Conservation (phyloP, 2,113 vertebrate species). For the Pholis gunnellus region DNA sequence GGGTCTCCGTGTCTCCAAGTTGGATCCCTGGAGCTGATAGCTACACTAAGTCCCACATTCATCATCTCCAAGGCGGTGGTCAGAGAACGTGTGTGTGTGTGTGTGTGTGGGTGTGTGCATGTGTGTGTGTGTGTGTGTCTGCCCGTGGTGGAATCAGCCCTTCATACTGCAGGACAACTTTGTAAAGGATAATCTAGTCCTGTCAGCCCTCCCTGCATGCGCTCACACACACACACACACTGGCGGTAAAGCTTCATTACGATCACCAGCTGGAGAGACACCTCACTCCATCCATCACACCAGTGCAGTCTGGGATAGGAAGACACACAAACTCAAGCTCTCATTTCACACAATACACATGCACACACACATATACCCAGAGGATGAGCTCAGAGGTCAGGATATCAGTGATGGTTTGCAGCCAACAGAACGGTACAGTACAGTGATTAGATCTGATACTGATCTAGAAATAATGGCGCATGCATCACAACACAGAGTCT, state of each 20-base stretch:
- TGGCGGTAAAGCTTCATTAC: constrained; percentile 69
- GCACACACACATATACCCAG: neutral
- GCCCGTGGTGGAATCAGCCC: constrained; percentile 40
- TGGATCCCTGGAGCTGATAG: constrained; percentile 69
- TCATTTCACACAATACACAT: constrained; percentile 13
- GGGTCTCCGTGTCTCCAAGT: constrained; percentile 68
- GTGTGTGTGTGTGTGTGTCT: constrained; percentile 24
- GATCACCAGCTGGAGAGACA: constrained; percentile 74
- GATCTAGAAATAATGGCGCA: constrained; percentile 32
- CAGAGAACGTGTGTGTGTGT: constrained; percentile 28
- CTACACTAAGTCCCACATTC: constrained; percentile 62
- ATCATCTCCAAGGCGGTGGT: constrained; percentile 69
- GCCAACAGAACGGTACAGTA: constrained; percentile 27
- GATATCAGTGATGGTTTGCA: constrained; percentile 41
- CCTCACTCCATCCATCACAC: constrained; percentile 72
- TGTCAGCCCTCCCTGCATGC: constrained; percentile 27
- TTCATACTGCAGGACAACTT: constrained; percentile 63
- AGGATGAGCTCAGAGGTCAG: constrained; percentile 35
- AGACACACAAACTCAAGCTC: constrained; percentile 21
- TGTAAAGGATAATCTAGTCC: constrained; percentile 65
- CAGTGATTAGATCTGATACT: constrained; percentile 18
- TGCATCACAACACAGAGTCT: neutral
- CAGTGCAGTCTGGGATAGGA: constrained; percentile 46
- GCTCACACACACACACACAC: constrained; percentile 34
- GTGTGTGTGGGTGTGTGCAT: constrained; percentile 15